These are phyloP conservation scores for Malacosoma neustria DNA, from an alignment of 2,888 invertebrate genomes.

Conservation along the genomic window DNA sequence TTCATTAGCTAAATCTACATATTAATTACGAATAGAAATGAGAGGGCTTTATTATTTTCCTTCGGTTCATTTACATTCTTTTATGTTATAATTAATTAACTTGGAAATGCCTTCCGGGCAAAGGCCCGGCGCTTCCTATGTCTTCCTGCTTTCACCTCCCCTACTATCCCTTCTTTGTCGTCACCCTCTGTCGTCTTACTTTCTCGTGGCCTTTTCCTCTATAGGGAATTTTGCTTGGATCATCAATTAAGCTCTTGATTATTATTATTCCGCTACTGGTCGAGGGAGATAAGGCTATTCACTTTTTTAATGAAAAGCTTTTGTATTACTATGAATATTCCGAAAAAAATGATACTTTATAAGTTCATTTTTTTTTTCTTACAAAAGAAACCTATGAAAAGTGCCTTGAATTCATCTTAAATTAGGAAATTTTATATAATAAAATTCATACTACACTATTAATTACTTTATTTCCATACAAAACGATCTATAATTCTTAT, in stretches of 20 bases:
- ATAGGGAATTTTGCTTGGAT: background rate
- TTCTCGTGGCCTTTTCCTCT: background rate
- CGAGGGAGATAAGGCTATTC: background rate
- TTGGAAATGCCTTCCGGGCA: background rate
- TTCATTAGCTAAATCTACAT: background rate
- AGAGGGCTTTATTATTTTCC: background rate
- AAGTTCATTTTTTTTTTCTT: too few relatives aligned
- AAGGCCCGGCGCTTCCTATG: background rate
- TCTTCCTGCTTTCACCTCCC: background rate
- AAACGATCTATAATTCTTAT: too few relatives aligned
- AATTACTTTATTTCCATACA: too few relatives aligned
- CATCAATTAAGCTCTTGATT: background rate
- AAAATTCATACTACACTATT: too few relatives aligned
- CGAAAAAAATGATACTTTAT: constrained; percentile 48
- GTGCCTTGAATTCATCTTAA: too few relatives aligned
- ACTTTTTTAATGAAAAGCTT: too few relatives aligned
- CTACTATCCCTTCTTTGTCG: background rate
- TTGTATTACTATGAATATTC: too few relatives aligned
- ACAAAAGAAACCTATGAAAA: too few relatives aligned
- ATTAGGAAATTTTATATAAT: too few relatives aligned
- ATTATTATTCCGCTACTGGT: background rate
- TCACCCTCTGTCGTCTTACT: background rate
- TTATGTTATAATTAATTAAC: background rate
- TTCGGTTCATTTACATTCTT: background rate
- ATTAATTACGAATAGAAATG: background rate